Evolutionary conservation across 2,888 invertebrate genomes (phyloP).

Genomic region (Panopea generosa): DNA sequence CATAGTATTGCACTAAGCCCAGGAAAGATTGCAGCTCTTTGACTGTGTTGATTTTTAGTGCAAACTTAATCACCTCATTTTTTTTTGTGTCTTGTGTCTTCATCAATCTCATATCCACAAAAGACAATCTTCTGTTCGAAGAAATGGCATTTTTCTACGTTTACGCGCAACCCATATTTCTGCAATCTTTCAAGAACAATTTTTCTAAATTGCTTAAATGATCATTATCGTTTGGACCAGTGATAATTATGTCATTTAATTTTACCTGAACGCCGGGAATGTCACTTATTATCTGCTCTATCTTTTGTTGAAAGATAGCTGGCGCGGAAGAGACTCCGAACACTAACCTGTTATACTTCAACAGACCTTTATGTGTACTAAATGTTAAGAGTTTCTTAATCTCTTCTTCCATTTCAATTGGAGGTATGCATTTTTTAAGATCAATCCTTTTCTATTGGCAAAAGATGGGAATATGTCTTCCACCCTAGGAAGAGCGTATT

Average conservation of each 20-base stretch:
- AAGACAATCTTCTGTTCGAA: conserved; percentile 35
- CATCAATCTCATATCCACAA: conserved; percentile 45
- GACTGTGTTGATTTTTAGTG: conserved; percentile 33
- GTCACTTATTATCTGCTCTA: conserved; percentile 66
- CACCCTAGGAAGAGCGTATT: conserved; percentile 69
- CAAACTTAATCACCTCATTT: conserved; percentile 32
- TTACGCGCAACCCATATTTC: too few relatives aligned
- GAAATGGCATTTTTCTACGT: too few relatives aligned
- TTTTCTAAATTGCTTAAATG: conserved; percentile 34
- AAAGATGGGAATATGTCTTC: conserved; percentile 70
- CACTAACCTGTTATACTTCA: conserved; percentile 63
- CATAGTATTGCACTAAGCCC: conserved; percentile 51
- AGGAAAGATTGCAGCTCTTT: conserved; percentile 29
- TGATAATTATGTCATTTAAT: conserved; percentile 46
- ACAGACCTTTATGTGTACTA: conserved; percentile 68
- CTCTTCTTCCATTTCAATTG: conserved; percentile 53
- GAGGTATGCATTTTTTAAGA: conserved; percentile 65
- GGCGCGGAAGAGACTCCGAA: conserved; percentile 67
- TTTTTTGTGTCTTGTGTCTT: conserved; percentile 44
- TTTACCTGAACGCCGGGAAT: conserved; percentile 49
- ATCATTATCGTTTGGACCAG: conserved; percentile 24
- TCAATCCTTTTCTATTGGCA: conserved; percentile 67
- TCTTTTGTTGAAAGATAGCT: conserved; percentile 65
- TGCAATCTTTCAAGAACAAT: too few relatives aligned
- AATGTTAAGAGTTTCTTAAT: conserved; percentile 58